Evolutionary conservation across 2,113 vertebrate species (phyloP).

Genomic region (Thermophis baileyi): DNA sequence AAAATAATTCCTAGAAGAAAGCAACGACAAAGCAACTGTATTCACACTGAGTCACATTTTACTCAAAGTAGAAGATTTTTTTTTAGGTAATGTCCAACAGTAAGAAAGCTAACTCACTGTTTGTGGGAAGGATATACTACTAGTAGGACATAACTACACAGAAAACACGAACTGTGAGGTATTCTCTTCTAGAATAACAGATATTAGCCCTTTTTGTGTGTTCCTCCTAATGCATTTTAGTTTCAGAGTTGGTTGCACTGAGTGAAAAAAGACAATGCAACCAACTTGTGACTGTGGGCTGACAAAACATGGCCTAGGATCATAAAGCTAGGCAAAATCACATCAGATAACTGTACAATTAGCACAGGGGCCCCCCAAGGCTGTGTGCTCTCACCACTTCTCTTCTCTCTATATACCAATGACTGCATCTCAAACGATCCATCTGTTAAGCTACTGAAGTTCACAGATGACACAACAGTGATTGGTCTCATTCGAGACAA

Average conservation of each 20-base stretch:
- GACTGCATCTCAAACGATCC: too few relatives aligned
- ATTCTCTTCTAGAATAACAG: not conserved
- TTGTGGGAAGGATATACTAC: not conserved
- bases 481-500: too few relatives aligned
- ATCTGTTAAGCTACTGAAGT: too few relatives aligned
- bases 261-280: not conserved
- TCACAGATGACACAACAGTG: too few relatives aligned
- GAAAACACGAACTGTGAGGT: not conserved
- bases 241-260: not conserved
- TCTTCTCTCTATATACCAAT: too few relatives aligned
- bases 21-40: not conserved
- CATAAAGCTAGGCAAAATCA: too few relatives aligned
- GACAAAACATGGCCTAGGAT: not conserved
- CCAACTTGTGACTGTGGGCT: not conserved
- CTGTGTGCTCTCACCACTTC: too few relatives aligned
- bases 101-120: not conserved
- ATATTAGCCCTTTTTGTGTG: not conserved
- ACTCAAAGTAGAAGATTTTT: not conserved
- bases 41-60: not conserved
- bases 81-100: not conserved
- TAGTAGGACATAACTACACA: not conserved
- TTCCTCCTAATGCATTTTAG: not conserved
- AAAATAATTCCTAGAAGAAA: not conserved
- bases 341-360: too few relatives aligned
- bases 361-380: too few relatives aligned